These are phyloP conservation scores for Micrasema minimum DNA, from an alignment of 1,140 invertebrate species.

Conservation along the genomic window DNA sequence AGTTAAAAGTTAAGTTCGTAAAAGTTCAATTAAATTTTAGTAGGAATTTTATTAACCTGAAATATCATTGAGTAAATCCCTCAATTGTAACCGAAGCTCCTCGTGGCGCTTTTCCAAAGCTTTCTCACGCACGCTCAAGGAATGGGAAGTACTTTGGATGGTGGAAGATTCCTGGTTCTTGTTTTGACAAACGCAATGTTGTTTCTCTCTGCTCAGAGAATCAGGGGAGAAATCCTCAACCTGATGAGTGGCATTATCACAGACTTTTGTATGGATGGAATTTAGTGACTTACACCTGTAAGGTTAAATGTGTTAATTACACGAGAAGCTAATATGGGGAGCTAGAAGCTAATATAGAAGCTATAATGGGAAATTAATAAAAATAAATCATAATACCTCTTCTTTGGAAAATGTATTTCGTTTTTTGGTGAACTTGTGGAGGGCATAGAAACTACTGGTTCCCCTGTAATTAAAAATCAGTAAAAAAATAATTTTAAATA, in stretches of 20 bases:
- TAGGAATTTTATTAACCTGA: too few relatives aligned
- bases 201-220: too few relatives aligned
- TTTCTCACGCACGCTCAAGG: slow-evolving; percentile 16
- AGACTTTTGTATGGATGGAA: slow-evolving; percentile 33
- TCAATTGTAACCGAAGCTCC: slow-evolving; percentile 22
- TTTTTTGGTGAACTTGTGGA: too few relatives aligned
- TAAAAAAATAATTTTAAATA: too few relatives aligned
- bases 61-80: slow-evolving; percentile 30
- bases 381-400: too few relatives aligned
- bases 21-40: not conserved
- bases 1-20: not conserved
- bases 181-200: slow-evolving; percentile 5
- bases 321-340: slow-evolving; percentile 8
- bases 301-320: too few relatives aligned
- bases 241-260: slow-evolving; percentile 21
- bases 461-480: too few relatives aligned
- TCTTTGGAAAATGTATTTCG: too few relatives aligned
- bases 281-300: slow-evolving; percentile 42
- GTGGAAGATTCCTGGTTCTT: slow-evolving; percentile 22
- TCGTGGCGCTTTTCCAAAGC: slow-evolving; percentile 27
- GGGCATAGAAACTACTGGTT: too few relatives aligned
- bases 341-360: too few relatives aligned
- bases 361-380: slow-evolving; percentile 3
- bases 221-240: not conserved
- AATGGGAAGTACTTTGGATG: not conserved